phyloP scores from a whole-genome alignment of 1,140 invertebrate genomes.

The Danaus melanippus region DNA sequence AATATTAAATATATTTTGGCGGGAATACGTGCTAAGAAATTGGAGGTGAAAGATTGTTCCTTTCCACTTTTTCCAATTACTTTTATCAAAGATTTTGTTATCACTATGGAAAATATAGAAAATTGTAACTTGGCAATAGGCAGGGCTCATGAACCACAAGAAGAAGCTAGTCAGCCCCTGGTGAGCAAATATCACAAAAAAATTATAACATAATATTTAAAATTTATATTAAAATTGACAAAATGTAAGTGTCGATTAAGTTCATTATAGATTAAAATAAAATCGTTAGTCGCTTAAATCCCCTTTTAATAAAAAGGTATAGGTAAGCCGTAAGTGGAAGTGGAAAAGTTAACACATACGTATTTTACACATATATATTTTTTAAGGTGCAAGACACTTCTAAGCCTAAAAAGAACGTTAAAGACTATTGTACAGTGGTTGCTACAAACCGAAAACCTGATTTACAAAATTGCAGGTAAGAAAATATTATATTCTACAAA shows the following conservation, averaged over 20 bases:
- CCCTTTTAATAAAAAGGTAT: too few species aligned
- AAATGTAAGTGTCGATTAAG: too few species aligned
- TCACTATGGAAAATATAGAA: conserved; percentile 24
- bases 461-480: conserved; percentile 12
- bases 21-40: too few species aligned
- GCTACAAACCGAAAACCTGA: conserved; percentile 13
- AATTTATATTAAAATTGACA: too few species aligned
- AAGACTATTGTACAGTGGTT: conserved; percentile 20
- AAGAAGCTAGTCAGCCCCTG: conserved; percentile 39
- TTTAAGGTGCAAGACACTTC: neutral
- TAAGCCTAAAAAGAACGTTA: conserved; percentile 6
- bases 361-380: neutral
- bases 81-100: too few species aligned
- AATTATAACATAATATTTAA: neutral
- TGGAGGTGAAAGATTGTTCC: too few species aligned
- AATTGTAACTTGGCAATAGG: conserved; percentile 35
- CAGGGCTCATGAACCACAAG: conserved; percentile 38
- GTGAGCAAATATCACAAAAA: conserved; percentile 25
- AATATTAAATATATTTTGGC: too few species aligned
- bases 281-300: too few species aligned
- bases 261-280: too few species aligned
- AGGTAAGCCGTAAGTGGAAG: too few species aligned
- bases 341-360: too few species aligned
- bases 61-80: too few species aligned
- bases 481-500: neutral